These are phyloP conservation scores for Micromesistius poutassou DNA, from an alignment of 2,797 vertebrate genomes.

Conservation along the genomic window DNA sequence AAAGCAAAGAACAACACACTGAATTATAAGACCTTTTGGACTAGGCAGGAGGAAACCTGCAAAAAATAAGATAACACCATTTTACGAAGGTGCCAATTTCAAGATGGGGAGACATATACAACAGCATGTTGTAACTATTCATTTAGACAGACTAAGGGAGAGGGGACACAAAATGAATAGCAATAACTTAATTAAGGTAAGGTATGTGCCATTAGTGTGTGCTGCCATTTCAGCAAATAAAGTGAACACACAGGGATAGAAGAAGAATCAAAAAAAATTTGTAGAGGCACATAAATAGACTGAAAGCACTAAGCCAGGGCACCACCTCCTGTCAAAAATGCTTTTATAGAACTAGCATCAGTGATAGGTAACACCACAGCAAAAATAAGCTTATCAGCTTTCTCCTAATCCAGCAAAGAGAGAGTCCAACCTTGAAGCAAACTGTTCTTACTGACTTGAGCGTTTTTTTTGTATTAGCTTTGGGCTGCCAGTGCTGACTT, in stretches of 20 bases:
- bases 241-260: neutral
- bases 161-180: neutral
- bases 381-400: neutral
- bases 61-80: neutral
- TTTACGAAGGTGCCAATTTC: neutral
- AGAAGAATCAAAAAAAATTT: neutral
- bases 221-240: neutral
- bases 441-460: constrained; percentile 5
- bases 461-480: neutral
- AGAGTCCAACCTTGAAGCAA: constrained; percentile 4
- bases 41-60: neutral
- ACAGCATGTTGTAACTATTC: neutral
- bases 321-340: neutral
- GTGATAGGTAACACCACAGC: neutral
- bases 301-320: neutral
- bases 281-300: neutral
- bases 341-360: neutral
- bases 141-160: neutral
- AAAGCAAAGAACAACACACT: neutral
- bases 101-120: neutral
- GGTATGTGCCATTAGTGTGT: neutral
- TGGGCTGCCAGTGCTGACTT: constrained; percentile 1
- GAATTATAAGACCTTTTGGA: neutral
- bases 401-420: constrained; percentile 1
- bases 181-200: neutral